Evolutionary conservation across 2,888 invertebrate genomes (phyloP).

Genomic region (Acanthopleura granulata): DNA sequence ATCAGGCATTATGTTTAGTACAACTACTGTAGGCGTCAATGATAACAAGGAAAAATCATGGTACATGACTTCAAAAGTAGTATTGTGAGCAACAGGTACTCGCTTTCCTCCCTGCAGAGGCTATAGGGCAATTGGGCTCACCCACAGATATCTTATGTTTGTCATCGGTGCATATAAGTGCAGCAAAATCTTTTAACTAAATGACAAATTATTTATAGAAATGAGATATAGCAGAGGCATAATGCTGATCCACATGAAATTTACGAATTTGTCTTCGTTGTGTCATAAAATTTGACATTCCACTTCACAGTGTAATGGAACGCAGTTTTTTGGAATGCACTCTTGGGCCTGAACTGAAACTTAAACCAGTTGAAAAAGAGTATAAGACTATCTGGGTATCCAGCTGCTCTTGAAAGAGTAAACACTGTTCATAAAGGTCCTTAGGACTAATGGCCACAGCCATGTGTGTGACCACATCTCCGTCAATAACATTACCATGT

Average conservation of each 20-base stretch:
- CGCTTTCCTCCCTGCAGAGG: too few relatives aligned
- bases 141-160: too few relatives aligned
- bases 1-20: background rate
- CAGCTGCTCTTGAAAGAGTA: background rate
- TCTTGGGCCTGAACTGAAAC: slow-evolving; percentile 6
- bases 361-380: too few relatives aligned
- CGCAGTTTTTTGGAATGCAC: slow-evolving; percentile 1
- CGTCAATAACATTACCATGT: slow-evolving; percentile 12
- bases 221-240: slow-evolving; percentile 5
- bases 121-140: too few relatives aligned
- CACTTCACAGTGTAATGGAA: background rate
- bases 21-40: background rate
- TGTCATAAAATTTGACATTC: slow-evolving; percentile 12
- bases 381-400: background rate
- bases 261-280: slow-evolving; percentile 10
- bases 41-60: too few relatives aligned
- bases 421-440: too few relatives aligned
- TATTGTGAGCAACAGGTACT: too few relatives aligned
- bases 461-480: slow-evolving; percentile 16
- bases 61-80: too few relatives aligned
- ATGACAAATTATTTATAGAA: background rate
- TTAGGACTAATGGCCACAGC: slow-evolving; percentile 1
- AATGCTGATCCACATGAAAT: slow-evolving; percentile 16
- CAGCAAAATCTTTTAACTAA: slow-evolving; percentile 6
- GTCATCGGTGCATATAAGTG: too few relatives aligned